These are phyloP conservation scores for Micrastur ruficollis DNA, from an alignment of 2,797 vertebrate species.

Conservation along the genomic window DNA sequence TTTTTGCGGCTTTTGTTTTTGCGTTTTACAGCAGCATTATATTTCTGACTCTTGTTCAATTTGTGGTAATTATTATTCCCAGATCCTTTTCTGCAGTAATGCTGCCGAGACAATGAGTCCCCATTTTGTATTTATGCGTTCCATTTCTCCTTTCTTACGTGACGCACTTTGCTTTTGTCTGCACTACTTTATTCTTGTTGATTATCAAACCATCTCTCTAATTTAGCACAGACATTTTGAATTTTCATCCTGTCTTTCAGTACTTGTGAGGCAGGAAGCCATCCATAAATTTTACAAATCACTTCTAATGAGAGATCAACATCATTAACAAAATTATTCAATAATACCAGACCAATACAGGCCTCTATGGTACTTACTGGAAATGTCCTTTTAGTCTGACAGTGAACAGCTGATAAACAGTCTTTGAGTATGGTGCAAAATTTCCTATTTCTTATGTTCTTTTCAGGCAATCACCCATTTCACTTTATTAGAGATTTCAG, in stretches of 20 bases:
- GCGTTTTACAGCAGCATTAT: background rate
- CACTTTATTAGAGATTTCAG: background rate
- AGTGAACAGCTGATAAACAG: background rate
- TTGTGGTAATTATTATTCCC: background rate
- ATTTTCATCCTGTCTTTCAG: background rate
- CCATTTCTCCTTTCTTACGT: background rate
- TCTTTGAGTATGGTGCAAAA: background rate
- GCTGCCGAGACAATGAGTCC: background rate
- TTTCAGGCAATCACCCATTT: background rate
- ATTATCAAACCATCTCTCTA: background rate
- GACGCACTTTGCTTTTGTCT: background rate
- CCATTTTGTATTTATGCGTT: background rate
- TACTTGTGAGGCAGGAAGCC: background rate
- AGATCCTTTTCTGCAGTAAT: background rate
- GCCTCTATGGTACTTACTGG: background rate
- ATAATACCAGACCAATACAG: background rate
- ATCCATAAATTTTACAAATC: slow-evolving; percentile 1
- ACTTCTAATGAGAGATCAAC: slow-evolving; percentile 16
- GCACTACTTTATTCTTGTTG: background rate
- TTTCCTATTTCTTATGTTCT: background rate
- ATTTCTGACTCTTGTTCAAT: background rate
- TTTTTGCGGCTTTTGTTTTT: background rate
- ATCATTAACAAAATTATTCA: background rate
- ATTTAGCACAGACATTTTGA: slow-evolving; percentile 7
- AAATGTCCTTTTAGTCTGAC: background rate